Conservation (phyloP, 92 coral and sea anemone species). For the Phenganax marumi region DNA sequence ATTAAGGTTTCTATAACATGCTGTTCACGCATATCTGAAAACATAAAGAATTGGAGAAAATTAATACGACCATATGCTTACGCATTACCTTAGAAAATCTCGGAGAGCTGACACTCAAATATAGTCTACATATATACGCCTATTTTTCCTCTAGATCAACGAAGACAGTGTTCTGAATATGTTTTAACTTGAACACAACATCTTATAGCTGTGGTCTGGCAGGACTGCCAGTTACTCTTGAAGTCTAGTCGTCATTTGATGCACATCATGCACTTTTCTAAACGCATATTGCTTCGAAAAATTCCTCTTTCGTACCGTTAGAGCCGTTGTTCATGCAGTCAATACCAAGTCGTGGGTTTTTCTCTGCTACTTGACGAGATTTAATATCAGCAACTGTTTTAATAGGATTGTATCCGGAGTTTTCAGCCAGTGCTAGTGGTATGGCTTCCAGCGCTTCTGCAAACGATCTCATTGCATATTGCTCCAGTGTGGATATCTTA, state of each 20-base stretch:
- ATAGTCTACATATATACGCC: background rate
- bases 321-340: slow-evolving; percentile 90
- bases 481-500: slow-evolving; percentile 89
- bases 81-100: no score
- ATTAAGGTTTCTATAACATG: slow-evolving; percentile 95
- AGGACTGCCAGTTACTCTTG: background rate
- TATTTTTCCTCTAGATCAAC: background rate
- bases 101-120: no score
- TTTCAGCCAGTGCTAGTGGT: slow-evolving; percentile 92
- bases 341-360: slow-evolving; percentile 85
- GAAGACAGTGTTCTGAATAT: background rate
- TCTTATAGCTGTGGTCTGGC: background rate
- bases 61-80: no score
- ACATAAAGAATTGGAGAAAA: background rate
- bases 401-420: slow-evolving; percentile 89
- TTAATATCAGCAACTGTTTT: slow-evolving; percentile 94
- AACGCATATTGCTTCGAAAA: background rate
- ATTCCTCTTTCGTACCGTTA: slow-evolving; percentile 63
- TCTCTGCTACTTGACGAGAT: slow-evolving; percentile 92
- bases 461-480: slow-evolving; percentile 96
- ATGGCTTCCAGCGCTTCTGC: slow-evolving; percentile 91
- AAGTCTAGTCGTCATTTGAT: background rate
- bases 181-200: background rate
- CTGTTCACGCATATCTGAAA: slow-evolving; percentile 89
- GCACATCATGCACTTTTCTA: background rate